Evolutionary conservation across 2,113 vertebrate species (phyloP).

Genomic region (Felis chaus): DNA sequence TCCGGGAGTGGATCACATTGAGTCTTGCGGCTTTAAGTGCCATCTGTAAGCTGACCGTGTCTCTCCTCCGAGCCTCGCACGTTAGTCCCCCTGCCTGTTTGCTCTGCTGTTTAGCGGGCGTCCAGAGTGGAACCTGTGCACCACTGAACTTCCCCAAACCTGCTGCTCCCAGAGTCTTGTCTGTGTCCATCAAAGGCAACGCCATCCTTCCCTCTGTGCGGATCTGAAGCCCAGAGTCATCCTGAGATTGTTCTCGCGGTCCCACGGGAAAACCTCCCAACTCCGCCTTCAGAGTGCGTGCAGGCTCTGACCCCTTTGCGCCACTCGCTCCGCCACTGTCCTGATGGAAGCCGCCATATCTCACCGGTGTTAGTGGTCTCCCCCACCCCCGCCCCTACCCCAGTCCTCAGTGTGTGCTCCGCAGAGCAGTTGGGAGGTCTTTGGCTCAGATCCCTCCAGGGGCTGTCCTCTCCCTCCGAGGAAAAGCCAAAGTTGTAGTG

Average conservation of each 20-base stretch:
- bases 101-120: neutral
- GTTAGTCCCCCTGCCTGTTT: neutral
- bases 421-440: neutral
- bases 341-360: accelerated
- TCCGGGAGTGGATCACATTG: neutral
- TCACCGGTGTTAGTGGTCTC: neutral
- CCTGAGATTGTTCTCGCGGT: neutral
- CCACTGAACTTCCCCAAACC: neutral
- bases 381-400: neutral
- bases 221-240: neutral
- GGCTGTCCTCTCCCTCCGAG: neutral
- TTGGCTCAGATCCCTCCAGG: neutral
- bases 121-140: too few species aligned
- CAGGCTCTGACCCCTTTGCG: neutral
- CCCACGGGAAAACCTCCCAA: neutral
- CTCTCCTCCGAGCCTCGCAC: neutral
- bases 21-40: neutral
- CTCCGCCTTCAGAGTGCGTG: neutral
- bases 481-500: neutral
- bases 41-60: neutral
- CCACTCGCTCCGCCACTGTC: neutral
- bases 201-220: accelerated
- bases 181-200: neutral
- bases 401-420: neutral
- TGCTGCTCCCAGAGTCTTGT: neutral